A percentile compares a stretch with the other conserved stretches of the same genome.
Conservation (phyloP, 1,140 invertebrate genomes). For the Drosophila biarmipes region DNA sequence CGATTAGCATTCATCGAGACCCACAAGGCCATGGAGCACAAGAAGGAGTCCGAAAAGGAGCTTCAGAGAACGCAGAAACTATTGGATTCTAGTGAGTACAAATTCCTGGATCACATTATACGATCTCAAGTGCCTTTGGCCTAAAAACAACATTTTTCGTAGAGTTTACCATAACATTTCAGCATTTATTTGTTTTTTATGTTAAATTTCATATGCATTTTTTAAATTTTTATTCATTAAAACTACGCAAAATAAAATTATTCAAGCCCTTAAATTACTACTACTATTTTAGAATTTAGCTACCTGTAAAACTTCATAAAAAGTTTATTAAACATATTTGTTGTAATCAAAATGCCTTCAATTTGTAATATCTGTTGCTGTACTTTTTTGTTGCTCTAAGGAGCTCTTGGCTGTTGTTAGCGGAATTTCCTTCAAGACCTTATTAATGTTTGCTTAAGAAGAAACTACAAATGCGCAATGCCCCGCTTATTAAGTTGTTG, state of each 20-base stretch:
- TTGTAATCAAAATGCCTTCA: not conserved
- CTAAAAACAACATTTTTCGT: too few relatives aligned
- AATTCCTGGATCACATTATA: too few relatives aligned
- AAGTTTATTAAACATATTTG: too few relatives aligned
- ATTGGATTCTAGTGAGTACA: constrained; percentile 90
- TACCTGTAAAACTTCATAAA: too few relatives aligned
- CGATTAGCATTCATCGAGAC: constrained; percentile 98
- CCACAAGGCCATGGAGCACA: constrained; percentile 96
- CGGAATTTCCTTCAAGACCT: constrained; percentile 5
- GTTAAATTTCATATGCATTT: too few relatives aligned
- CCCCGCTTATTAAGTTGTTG: constrained; percentile 14
- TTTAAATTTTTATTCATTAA: too few relatives aligned
- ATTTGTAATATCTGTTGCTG: not conserved
- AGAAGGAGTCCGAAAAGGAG: constrained; percentile 96
- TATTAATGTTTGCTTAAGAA: constrained; percentile 5
- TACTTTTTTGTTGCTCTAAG: not conserved
- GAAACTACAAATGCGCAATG: constrained; percentile 24
- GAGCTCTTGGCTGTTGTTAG: not conserved
- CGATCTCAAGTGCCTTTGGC: too few relatives aligned
- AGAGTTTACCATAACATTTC: too few relatives aligned
- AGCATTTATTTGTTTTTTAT: too few relatives aligned
- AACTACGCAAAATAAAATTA: too few relatives aligned
- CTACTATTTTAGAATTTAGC: too few relatives aligned
- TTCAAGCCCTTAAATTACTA: too few relatives aligned
- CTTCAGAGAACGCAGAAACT: constrained; percentile 97